Evolutionary conservation across 2,888 invertebrate genomes (phyloP).

Genomic region (Phymatocera aterrima): DNA sequence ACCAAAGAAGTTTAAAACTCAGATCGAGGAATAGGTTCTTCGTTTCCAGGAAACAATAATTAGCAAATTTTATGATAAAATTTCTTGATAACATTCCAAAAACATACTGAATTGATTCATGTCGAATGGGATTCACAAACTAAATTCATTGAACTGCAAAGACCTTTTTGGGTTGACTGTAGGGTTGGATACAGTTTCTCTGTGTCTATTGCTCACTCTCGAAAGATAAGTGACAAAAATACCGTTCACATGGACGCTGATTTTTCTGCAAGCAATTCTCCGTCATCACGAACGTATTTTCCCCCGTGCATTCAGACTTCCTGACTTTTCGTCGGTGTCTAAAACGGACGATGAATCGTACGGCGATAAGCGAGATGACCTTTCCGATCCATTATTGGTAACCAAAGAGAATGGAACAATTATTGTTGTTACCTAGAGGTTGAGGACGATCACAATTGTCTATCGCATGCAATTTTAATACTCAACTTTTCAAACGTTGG

Average conservation of each 20-base stretch:
- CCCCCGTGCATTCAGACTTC: conserved; percentile 9
- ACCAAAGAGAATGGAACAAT: not conserved
- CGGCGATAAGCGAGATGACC: not conserved
- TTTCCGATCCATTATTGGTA: conserved; percentile 12
- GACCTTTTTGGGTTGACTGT: not conserved
- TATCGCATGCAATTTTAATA: not conserved
- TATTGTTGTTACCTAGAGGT: not conserved
- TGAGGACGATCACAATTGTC: not conserved
- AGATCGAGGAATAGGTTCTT: too few species aligned
- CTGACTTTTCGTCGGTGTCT: not conserved
- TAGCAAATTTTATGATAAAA: too few species aligned
- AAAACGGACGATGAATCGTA: not conserved
- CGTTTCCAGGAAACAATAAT: too few species aligned
- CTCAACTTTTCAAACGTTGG: not conserved
- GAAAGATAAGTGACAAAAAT: not conserved
- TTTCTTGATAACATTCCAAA: too few species aligned
- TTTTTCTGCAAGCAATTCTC: not conserved
- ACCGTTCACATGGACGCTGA: conserved; percentile 1
- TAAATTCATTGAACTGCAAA: not conserved
- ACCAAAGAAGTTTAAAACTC: too few species aligned
- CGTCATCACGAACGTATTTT: not conserved
- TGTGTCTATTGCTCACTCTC: not conserved
- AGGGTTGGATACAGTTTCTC: not conserved
- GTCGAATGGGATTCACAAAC: too few species aligned
- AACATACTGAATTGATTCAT: too few species aligned